These are phyloP conservation scores for Cyanoramphus novaezelandiae DNA, from an alignment of 2,113 vertebrate genomes.

Conservation along the genomic window DNA sequence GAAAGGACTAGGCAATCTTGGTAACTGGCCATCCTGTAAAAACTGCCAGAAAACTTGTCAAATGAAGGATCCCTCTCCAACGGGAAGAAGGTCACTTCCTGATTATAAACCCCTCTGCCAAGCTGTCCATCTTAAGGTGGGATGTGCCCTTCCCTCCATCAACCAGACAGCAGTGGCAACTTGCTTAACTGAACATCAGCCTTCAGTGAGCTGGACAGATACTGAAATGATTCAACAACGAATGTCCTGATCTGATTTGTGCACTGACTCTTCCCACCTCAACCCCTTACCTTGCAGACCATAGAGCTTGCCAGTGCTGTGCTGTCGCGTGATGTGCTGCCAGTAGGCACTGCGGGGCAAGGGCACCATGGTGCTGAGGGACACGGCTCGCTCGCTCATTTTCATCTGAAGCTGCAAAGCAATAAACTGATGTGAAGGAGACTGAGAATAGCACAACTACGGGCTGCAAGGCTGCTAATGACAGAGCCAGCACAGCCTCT, in stretches of 20 bases:
- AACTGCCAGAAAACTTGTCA: background rate
- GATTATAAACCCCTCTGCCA: background rate
- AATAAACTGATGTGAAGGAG: background rate
- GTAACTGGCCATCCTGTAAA: background rate
- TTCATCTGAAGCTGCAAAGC: conserved; percentile 79
- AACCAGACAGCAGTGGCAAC: background rate
- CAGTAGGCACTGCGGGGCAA: conserved; percentile 84
- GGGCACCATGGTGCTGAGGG: conserved; percentile 77
- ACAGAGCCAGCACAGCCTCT: background rate
- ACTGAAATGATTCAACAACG: background rate
- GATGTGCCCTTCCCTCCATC: too few relatives aligned
- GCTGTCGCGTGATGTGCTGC: conserved; percentile 81
- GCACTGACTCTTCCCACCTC: background rate
- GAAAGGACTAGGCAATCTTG: background rate
- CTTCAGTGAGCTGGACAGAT: background rate
- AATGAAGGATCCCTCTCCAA: background rate
- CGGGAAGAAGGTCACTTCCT: background rate
- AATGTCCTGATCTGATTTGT: accelerated
- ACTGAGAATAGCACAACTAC: accelerated
- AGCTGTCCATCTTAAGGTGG: too few relatives aligned
- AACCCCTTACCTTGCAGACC: conserved; percentile 72
- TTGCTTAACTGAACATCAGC: background rate
- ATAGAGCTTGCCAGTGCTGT: conserved; percentile 78
- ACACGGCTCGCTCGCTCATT: conserved; percentile 75
- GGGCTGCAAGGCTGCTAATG: background rate